phyloP scores from a whole-genome alignment of 1,140 invertebrate genomes.

The Euschistus heros region DNA sequence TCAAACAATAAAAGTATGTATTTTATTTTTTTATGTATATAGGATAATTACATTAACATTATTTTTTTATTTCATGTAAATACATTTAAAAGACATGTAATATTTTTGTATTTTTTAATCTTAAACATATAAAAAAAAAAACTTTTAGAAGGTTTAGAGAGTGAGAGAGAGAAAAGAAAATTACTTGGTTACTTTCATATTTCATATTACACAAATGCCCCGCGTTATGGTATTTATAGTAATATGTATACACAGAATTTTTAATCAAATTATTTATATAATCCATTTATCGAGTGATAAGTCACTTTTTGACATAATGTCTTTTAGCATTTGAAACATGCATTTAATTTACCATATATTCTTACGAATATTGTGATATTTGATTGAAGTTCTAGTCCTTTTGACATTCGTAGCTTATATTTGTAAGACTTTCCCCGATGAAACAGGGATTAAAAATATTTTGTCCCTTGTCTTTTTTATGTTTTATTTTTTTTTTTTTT shows the following conservation, averaged over 20 bases:
- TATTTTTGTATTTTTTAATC: constrained; percentile 17
- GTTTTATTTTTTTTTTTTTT: no score
- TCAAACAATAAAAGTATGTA: constrained; percentile 8
- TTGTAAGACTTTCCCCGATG: background rate
- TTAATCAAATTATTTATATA: constrained; percentile 15
- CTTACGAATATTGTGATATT: constrained; percentile 7
- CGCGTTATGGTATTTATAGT: background rate
- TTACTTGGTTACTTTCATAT: no score
- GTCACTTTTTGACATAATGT: background rate
- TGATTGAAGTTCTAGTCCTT: constrained; percentile 8
- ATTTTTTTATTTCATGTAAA: constrained; percentile 17
- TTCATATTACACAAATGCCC: no score
- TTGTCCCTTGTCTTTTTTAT: background rate
- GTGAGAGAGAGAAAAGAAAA: no score
- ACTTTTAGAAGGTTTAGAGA: background rate
- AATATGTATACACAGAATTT: constrained; percentile 4
- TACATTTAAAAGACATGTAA: constrained; percentile 18
- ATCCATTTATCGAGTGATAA: background rate
- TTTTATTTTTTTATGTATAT: constrained; percentile 12
- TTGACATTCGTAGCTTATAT: constrained; percentile 8
- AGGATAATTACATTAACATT: constrained; percentile 14
- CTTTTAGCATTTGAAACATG: constrained; percentile 8
- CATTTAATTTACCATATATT: constrained; percentile 17
- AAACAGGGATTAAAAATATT: background rate
- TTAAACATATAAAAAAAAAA: background rate